Conservation (phyloP, 2,888 invertebrate species). For the Bruchidius siliquastri region DNA sequence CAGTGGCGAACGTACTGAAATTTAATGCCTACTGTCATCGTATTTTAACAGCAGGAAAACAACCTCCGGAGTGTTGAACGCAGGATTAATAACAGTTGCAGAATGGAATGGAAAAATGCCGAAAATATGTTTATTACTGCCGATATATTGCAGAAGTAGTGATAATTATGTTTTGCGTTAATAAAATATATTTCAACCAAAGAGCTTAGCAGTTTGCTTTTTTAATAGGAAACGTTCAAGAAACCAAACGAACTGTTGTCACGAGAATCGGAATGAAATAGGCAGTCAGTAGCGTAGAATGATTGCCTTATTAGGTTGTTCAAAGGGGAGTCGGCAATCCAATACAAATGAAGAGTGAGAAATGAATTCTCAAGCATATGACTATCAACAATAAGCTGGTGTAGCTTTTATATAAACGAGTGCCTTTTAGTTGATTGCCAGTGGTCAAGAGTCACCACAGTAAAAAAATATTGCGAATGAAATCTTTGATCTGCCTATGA, state of each 20-base stretch:
- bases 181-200: slow-evolving; percentile 19
- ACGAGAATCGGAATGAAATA: slow-evolving; percentile 10
- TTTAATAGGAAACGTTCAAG: slow-evolving; percentile 11
- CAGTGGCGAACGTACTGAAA: not conserved
- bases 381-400: no score
- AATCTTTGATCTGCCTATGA: no score
- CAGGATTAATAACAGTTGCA: slow-evolving; percentile 10
- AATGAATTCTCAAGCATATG: no score
- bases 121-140: slow-evolving; percentile 20
- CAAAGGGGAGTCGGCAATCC: no score
- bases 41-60: not conserved
- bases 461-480: no score
- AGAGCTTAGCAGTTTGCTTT: slow-evolving; percentile 15
- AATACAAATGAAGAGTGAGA: no score
- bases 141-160: slow-evolving; percentile 17
- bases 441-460: no score
- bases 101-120: slow-evolving; percentile 9
- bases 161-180: slow-evolving; percentile 19
- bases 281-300: not conserved
- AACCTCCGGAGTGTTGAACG: not conserved
- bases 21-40: not conserved
- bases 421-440: no score
- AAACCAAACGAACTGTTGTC: slow-evolving; percentile 14
- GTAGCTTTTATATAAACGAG: no score
- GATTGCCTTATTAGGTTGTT: not conserved